A percentile compares a stretch with the other conserved stretches of the same genome.
phyloP scores from a whole-genome alignment of 2,888 invertebrate genomes.

The Melolontha melolontha region DNA sequence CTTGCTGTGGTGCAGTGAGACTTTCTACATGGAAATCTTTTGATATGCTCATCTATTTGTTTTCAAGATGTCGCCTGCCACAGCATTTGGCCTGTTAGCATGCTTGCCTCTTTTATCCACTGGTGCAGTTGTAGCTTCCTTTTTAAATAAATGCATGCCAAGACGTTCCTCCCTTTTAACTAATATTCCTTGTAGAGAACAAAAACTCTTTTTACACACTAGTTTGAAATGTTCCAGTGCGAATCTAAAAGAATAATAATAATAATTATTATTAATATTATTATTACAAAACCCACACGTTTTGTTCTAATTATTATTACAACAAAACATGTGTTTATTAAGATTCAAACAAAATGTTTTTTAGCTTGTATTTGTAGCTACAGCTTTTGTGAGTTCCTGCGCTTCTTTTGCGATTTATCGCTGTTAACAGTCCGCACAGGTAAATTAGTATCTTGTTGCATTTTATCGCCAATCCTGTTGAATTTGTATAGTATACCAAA shows the following conservation, averaged over 20 bases:
- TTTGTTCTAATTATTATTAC: background rate
- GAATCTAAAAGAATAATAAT: too few species aligned
- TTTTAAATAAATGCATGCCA: conserved; percentile 2
- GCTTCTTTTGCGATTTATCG: conserved; percentile 11
- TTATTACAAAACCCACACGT: too few species aligned
- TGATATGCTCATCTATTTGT: conserved; percentile 12
- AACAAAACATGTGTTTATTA: conserved; percentile 6
- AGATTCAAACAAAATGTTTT: conserved; percentile 6
- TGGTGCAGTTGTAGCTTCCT: conserved; percentile 11
- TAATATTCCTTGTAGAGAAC: conserved; percentile 7
- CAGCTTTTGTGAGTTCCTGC: background rate
- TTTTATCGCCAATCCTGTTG: conserved; percentile 5
- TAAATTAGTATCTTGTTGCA: conserved; percentile 12
- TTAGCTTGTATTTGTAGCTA: too few species aligned
- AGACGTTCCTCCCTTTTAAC: conserved; percentile 4
- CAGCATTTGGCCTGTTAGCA: too few species aligned
- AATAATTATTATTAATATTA: conserved; percentile 8
- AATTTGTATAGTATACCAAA: too few species aligned
- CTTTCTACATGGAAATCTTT: conserved; percentile 25
- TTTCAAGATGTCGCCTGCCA: background rate
- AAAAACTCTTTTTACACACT: conserved; percentile 6
- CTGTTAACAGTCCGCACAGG: background rate
- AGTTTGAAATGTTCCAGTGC: background rate
- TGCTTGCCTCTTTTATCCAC: conserved; percentile 14
- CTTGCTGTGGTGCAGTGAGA: conserved; percentile 30